Conservation (phyloP, 1,140 invertebrate species). For the Achroia grisella region DNA sequence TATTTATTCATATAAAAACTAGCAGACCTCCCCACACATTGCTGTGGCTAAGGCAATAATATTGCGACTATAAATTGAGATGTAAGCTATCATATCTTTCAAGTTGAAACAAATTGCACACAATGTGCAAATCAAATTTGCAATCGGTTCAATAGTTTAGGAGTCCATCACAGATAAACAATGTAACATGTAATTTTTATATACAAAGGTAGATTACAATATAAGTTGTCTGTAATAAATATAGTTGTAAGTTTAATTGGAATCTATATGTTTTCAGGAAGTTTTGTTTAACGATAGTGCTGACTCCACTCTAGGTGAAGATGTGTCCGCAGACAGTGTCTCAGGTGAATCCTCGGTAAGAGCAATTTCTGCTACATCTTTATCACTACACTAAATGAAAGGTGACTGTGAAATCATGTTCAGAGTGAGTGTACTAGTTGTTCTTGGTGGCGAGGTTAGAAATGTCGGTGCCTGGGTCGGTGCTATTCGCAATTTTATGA, state of each 20-base stretch:
- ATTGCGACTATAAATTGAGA: too few relatives aligned
- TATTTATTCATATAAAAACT: neutral
- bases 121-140: neutral
- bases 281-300: slow-evolving; percentile 48
- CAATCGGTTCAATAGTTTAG: too few relatives aligned
- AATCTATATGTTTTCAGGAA: slow-evolving; percentile 25
- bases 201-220: neutral
- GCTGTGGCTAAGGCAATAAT: too few relatives aligned
- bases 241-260: neutral
- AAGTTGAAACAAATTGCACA: too few relatives aligned
- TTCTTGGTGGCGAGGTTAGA: too few relatives aligned
- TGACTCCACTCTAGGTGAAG: slow-evolving; percentile 45
- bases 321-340: slow-evolving; percentile 16
- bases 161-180: too few relatives aligned
- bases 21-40: neutral
- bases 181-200: too few relatives aligned
- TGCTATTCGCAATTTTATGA: too few relatives aligned
- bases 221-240: too few relatives aligned
- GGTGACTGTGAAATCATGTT: neutral
- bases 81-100: too few relatives aligned
- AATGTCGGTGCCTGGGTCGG: too few relatives aligned
- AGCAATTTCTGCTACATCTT: neutral
- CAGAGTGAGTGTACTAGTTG: neutral
- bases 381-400: neutral
- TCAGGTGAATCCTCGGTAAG: slow-evolving; percentile 29